Base-by-base conservation (phyloP, 2,797 vertebrate genomes). In the Diceros bicornis region DNA sequence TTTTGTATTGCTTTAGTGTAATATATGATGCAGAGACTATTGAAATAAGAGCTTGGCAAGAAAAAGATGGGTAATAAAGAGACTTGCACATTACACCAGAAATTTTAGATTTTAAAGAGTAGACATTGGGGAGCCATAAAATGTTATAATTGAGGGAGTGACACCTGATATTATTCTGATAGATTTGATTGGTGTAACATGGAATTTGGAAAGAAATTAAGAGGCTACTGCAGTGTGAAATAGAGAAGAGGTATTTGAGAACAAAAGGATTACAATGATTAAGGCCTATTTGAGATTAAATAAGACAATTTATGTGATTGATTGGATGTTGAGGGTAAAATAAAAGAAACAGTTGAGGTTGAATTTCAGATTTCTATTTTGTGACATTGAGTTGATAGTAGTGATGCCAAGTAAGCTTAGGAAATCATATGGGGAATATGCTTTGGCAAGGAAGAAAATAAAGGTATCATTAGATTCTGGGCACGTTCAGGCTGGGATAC, bases 311-410 rank as follows among this genome's bases (percentile, higher is more conserved):
- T 75, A 92, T 13, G 16, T 41, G 41, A 55, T 55, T 32, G 11
- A 66, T 27, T 96, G 12, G 29, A 79, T 75, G 18, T 81, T 25
- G 17, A 32, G 4, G 44, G 12, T 6, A 81, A 95, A 95, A 62
- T 13, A 85, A 86, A 66, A 17, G 17, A 64, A 79, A 68, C 7
- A 27, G 13, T 21, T n/a, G 72, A 75, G 27, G n/a, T 50, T 52
- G 29, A 95, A 89, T 89, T 89, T 71, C 34, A 91, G 37, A 66
- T 82, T 66, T 59, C 50, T 77, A 29, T 89, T 86, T 92, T 89
- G 32, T 62, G 55, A 92, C 8, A 52, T 32, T 79, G 71, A 62
- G 2, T 77, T 74, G 4, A 52, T 85, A 69, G 21, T 50, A 25
- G 4, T 50, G 13, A 21, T 74, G 74, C 62, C 14, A 68, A 78